Conservation (phyloP, 2,888 invertebrate genomes). For the Apamea epomidion region DNA sequence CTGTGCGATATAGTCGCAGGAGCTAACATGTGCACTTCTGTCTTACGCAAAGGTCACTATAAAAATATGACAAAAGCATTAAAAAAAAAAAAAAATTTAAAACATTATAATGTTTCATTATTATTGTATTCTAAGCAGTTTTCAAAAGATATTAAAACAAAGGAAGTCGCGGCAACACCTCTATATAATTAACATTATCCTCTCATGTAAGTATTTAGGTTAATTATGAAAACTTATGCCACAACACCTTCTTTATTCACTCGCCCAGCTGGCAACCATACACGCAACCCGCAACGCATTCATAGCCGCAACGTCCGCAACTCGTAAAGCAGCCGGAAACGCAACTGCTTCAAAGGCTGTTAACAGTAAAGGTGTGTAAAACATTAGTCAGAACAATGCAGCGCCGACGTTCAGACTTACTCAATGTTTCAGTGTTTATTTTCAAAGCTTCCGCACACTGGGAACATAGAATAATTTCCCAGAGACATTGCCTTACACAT, state of each 20-base stretch:
- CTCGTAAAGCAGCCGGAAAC: slow-evolving; percentile 34
- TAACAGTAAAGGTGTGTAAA: not conserved
- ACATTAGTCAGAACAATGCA: not conserved
- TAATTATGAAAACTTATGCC: slow-evolving; percentile 31
- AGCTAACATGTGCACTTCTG: not conserved
- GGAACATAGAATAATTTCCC: not conserved
- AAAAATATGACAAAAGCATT: not conserved
- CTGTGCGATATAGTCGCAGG: not conserved
- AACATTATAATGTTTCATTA: not conserved
- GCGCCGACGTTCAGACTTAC: not conserved
- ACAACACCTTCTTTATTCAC: not conserved
- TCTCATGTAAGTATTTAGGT: slow-evolving; percentile 15
- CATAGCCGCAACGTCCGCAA: slow-evolving; percentile 15
- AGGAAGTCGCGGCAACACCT: not conserved
- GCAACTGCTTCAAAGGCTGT: not conserved
- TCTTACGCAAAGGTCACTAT: not conserved
- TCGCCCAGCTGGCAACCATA: not conserved
- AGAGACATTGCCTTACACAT: not conserved
- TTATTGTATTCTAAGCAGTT: not conserved
- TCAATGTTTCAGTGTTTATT: not conserved
- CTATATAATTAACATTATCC: not conserved
- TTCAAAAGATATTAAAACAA: not conserved
- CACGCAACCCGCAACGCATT: slow-evolving; percentile 11
- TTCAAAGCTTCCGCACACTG: not conserved
- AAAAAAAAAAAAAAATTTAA: not conserved